Conservation (phyloP, 2,888 invertebrate genomes). For the Trimorus sp. region DNA sequence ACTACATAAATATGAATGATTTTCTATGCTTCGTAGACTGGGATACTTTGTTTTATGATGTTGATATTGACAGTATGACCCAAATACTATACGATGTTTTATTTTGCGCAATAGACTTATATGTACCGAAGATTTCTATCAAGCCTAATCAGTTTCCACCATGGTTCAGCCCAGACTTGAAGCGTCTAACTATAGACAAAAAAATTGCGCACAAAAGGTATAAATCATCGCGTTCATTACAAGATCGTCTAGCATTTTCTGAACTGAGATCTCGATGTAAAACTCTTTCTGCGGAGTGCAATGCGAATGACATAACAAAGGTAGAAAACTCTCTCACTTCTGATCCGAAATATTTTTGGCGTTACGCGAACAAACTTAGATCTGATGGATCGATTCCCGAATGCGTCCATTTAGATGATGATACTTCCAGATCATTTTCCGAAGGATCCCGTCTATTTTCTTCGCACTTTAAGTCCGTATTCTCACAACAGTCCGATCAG, state of each 20-base stretch:
- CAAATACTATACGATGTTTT: constrained; percentile 11
- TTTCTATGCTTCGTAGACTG: constrained; percentile 8
- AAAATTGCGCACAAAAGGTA: constrained; percentile 10
- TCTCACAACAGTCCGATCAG: background rate
- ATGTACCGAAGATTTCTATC: background rate
- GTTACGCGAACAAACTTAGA: background rate
- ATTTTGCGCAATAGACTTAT: constrained; percentile 12
- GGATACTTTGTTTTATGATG: constrained; percentile 1
- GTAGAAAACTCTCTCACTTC: background rate
- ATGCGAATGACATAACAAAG: background rate
- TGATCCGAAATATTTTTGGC: constrained; percentile 11
- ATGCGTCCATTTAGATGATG: background rate
- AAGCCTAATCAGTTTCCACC: constrained; percentile 3
- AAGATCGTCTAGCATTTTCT: background rate
- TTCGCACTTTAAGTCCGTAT: background rate
- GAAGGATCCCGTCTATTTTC: constrained; percentile 4
- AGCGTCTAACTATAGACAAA: constrained; percentile 15
- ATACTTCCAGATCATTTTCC: background rate
- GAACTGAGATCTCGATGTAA: background rate
- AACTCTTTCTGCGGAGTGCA: background rate
- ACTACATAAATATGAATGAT: constrained; percentile 4
- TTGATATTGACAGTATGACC: background rate
- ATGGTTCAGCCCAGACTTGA: constrained; percentile 9
- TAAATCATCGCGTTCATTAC: background rate
- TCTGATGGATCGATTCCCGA: background rate